These are phyloP conservation scores for Pogonognathellus flavescens DNA, from an alignment of 1,140 invertebrate species.

Conservation along the genomic window DNA sequence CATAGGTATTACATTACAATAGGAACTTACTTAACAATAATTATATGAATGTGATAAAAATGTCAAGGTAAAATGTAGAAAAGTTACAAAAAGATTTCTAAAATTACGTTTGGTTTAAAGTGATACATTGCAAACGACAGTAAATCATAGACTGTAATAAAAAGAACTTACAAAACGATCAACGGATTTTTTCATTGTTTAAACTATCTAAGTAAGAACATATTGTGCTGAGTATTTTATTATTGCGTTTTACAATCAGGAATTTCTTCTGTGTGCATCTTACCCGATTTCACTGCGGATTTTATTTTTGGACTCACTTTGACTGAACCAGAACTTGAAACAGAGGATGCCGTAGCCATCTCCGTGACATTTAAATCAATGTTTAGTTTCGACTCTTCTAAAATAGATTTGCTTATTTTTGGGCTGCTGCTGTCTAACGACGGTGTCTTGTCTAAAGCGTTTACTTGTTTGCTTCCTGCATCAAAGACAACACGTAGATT, in stretches of 20 bases:
- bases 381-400: constrained; percentile 40
- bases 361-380: background rate
- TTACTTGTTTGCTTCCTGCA: background rate
- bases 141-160: background rate
- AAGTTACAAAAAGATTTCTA: background rate
- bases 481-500: background rate
- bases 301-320: background rate
- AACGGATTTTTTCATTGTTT: background rate
- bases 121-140: too few relatives aligned
- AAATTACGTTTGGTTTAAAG: too few relatives aligned
- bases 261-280: constrained; percentile 43
- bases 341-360: background rate
- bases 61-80: background rate
- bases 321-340: background rate
- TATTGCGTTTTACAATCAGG: constrained; percentile 56
- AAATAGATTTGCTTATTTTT: constrained; percentile 24
- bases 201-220: background rate
- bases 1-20: background rate
- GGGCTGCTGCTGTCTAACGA: background rate
- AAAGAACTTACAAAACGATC: background rate
- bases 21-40: background rate
- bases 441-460: background rate
- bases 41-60: background rate
- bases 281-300: background rate
- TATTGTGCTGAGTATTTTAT: constrained; percentile 1